Base-by-base conservation (phyloP, 2,888 invertebrate genomes). In the Urechis unicinctus region DNA sequence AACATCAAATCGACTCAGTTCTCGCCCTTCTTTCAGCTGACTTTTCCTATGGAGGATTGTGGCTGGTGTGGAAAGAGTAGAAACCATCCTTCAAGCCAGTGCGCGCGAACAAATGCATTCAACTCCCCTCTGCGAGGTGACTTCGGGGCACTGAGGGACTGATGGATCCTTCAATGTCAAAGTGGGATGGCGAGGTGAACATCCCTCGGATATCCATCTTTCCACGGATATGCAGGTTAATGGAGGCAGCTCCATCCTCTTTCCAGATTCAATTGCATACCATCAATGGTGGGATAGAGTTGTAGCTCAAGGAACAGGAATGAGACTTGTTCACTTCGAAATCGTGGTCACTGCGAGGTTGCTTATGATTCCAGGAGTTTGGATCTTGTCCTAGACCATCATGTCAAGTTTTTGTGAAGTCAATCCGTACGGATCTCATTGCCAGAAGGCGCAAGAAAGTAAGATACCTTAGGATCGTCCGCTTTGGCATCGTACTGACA, bases 291-390 rank as follows among this genome's bases (percentile, higher is more conserved):
- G 0, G 95, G 91, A 0, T 2, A 88, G 86, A 75, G 91, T 89
- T n/a, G 87, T 86, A 3, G 88, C 88, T 95, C 94, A 54, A 95
- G 80, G 74, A 95, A 87, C 73, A 92, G 85, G 0, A 86, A n/a
- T n/a, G 26, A n/a, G 53, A 88, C 78, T 90, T 90, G 70, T 89
- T 88, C 78, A 87, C 89, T 43, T 87, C 87, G 25, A 91, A 84
- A 80, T 87, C 87, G 83, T 87, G 79, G 81, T 52, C 83, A 80
- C 63, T 85, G 56, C 87, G 68, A 50, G 75, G 54, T 85, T 81
- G 50, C 89, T 79, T 1, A 86, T 65, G 52, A 53, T 58, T 74
- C 63, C 28, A 74, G 77, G 57, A 45, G 31, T 54, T 50, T 72
- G 81, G 47, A 87, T 81, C 30, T 61, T 61, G 29, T 65, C 57